Evolutionary conservation across 1,140 invertebrate genomes (phyloP), one percentile per base, ranked within the genome.

Genomic region (Tetranychus urticae): DNA sequence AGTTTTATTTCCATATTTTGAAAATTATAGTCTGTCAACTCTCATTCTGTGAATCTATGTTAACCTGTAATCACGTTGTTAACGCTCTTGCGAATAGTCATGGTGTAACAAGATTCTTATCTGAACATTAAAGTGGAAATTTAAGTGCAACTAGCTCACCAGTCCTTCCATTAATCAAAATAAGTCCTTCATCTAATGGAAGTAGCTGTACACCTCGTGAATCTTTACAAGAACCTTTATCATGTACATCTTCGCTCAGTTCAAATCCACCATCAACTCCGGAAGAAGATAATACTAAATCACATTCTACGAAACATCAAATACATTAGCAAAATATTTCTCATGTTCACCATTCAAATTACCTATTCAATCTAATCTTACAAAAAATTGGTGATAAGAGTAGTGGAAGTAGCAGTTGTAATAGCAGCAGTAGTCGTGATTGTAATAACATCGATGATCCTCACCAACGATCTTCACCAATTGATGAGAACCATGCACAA

Each of bases 251-350:
- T 8, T 60, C 59, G 3, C n/a, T 34, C 48, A 66, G 23, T 8
- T 33, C 34, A 60, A 69, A 58, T 59, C 69, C 66, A 66, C 69
- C 61, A 62, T 69, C 60, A 61, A 68, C 66, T 7, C 68, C 73
- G n/a, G 81, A 80, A 70, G 83, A 83, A 50, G 82, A 85, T 67
- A 81, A 84, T 63, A 82, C 6, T 8, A 52, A 33, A 23, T 8
- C 6, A 5, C 14, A 52, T 8, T 33, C 14, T 8, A 52, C 4
- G 5, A 1, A 33, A n/a, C 1, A 23, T n/a, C 48, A 52, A 47
- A 47, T 85, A 68, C 82, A 85, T 65, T 79, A 23, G 23, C 23
- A 23, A 42, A 42, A 42, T 42, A 42, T 42, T 81, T 68, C 61
- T n/a, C 50, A n/a, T 52, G n/a, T 2, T 33, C 50, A 52, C 23